A percentile compares a stretch with the other conserved stretches of the same genome.
Conservation (phyloP, 2,797 vertebrate species). For the Acrossocheilus wenchowensis region DNA sequence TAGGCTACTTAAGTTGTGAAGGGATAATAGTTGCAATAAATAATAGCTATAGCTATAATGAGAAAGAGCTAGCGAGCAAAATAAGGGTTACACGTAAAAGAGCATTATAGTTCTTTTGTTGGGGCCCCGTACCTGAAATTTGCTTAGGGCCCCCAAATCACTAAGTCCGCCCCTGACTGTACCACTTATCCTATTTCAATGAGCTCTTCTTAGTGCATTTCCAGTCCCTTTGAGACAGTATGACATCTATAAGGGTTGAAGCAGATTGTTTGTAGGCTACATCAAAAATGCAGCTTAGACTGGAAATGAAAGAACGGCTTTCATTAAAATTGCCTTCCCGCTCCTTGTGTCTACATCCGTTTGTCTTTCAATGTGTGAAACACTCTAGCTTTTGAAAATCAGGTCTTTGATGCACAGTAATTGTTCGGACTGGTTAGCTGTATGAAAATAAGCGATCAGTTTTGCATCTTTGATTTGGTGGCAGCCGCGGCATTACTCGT, state of each 20-base stretch:
- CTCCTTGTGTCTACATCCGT: not conserved
- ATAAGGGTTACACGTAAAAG: too few species aligned
- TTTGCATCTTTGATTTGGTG: constrained; percentile 20
- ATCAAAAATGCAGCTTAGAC: not conserved
- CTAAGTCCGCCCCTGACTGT: too few species aligned
- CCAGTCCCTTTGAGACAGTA: not conserved
- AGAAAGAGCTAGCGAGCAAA: too few species aligned
- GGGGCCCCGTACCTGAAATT: too few species aligned
- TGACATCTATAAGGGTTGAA: not conserved
- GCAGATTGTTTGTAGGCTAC: not conserved
- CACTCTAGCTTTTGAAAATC: not conserved
- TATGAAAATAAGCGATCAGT: not conserved
- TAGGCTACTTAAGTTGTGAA: too few species aligned
- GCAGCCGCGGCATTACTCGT: not conserved
- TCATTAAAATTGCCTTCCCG: not conserved
- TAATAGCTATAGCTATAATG: too few species aligned
- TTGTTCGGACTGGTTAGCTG: not conserved
- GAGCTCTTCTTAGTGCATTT: not conserved
- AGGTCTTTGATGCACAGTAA: not conserved
- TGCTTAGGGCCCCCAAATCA: too few species aligned
- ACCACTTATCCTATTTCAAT: constrained; percentile 9
- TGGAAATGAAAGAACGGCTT: not conserved
- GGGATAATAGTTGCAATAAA: too few species aligned
- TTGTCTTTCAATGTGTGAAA: not conserved
- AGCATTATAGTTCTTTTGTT: too few species aligned